Base-by-base conservation (phyloP, 1,140 invertebrate genomes). In the Heliconius hermathena region DNA sequence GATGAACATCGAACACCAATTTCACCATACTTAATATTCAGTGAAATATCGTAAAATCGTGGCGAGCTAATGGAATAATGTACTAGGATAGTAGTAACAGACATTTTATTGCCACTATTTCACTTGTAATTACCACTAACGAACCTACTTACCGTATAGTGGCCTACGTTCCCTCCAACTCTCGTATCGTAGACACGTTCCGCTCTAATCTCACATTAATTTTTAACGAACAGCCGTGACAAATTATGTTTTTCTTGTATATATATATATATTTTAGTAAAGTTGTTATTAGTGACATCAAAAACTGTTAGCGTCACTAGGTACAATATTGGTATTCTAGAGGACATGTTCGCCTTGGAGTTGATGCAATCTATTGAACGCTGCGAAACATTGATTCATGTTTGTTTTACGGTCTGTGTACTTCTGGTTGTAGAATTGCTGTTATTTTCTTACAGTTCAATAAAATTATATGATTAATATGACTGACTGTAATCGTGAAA, bases 291-390 rank as follows among this genome's bases (percentile, higher is more conserved):
- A 60, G 57, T n/a, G 52, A 33, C 9, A 84, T 82, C 71, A 79
- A 60, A 78, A 74, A 18, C 29, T 76, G 18, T 66, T 13, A 66
- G 46, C 74, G 72, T 77, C 81, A 80, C 76, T 78, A 77, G 74
- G 72, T 78, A 66, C 52, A 76, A 52, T 73, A 46, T 79, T 82
- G 85, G 82, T 86, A 83, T 82, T 83, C 77, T 82, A 85, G 81
- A 83, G 83, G 85, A 86, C 85, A 83, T 66, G 85, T 81, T 86
- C 78, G 81, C 85, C 83, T 86, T 86, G 83, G 78, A 82, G 78
- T 73, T 81, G 81, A 83, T 82, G 83, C 82, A 83, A 85, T 84
- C 83, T 86, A 83, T 83, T 81, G 78, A 86, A 82, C 77, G 81
- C 82, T 83, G 83, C 77, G 71, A 76, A 83, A 83, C 82, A 60